A percentile compares a stretch with the other conserved stretches of the same genome.
phyloP scores from a whole-genome alignment of 2,797 vertebrate species.

The Petrocephalus sullivani region DNA sequence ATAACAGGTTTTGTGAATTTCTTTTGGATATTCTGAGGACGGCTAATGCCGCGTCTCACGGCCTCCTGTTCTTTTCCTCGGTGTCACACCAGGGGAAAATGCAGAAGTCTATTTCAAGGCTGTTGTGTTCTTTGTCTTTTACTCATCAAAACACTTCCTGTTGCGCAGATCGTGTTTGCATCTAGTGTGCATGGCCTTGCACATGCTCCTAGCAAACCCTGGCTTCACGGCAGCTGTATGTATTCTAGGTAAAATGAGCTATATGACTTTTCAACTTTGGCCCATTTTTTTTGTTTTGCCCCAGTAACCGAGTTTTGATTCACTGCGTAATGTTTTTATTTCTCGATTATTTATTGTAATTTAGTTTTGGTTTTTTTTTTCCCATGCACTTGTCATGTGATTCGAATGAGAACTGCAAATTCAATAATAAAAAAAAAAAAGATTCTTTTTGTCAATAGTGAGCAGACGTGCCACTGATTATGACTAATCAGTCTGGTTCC shows the following conservation, averaged over 20 bases:
- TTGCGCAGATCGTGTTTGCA: slow-evolving; percentile 57
- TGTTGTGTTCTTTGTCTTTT: slow-evolving; percentile 35
- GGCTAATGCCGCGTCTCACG: slow-evolving; percentile 23
- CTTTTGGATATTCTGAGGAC: slow-evolving; percentile 6
- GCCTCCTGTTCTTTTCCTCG: slow-evolving; percentile 28
- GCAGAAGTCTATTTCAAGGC: slow-evolving; percentile 46
- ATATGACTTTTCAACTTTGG: not conserved
- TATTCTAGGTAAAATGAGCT: slow-evolving; percentile 3
- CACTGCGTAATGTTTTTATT: not conserved
- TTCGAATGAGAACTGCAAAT: not conserved
- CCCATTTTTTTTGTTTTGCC: not conserved
- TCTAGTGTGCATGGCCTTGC: slow-evolving; percentile 19
- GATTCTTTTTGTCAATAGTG: not conserved
- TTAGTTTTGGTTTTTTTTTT: not conserved
- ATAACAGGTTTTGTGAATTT: not conserved
- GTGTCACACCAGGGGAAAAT: slow-evolving; percentile 53
- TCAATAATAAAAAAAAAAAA: too few relatives aligned
- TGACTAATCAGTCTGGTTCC: not conserved
- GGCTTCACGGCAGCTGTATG: not conserved
- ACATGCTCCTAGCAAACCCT: not conserved
- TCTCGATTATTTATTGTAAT: not conserved
- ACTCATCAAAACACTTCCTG: slow-evolving; percentile 61
- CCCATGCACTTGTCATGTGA: not conserved
- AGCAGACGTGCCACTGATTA: not conserved
- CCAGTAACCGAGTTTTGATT: not conserved